Evolutionary conservation across 2,888 invertebrate species (phyloP).

Genomic region (Hypomecis punctinalis): DNA sequence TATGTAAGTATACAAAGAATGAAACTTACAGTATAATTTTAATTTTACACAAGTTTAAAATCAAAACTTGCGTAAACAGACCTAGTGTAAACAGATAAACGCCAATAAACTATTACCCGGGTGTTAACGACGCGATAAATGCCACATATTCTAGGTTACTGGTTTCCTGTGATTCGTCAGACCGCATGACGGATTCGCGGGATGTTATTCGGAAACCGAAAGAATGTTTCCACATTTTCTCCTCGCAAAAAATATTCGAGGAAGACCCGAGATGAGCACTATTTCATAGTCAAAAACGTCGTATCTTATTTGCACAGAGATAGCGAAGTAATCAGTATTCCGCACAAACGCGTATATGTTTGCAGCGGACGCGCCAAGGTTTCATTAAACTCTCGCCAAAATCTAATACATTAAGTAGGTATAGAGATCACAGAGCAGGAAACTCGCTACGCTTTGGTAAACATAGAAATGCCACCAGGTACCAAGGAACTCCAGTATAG

Average conservation of each 20-base stretch:
- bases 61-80: slow-evolving; percentile 49
- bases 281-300: slow-evolving; percentile 7
- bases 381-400: neutral
- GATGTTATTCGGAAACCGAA: slow-evolving; percentile 36
- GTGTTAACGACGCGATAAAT: slow-evolving; percentile 56
- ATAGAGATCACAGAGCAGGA: neutral
- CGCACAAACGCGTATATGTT: neutral
- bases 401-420: neutral
- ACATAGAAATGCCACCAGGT: neutral
- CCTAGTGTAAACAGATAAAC: slow-evolving; percentile 60
- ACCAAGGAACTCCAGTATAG: too few relatives aligned
- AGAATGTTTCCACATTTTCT: neutral
- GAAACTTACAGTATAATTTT: too few relatives aligned
- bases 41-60: slow-evolving; percentile 49
- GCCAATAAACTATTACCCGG: slow-evolving; percentile 62
- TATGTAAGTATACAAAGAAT: too few relatives aligned
- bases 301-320: slow-evolving; percentile 13
- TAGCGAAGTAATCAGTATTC: slow-evolving; percentile 6
- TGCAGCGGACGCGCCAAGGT: slow-evolving; percentile 1
- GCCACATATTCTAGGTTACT: slow-evolving; percentile 23
- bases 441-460: neutral
- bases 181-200: slow-evolving; percentile 12
- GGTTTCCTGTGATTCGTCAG: slow-evolving; percentile 18
- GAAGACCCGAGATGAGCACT: neutral
- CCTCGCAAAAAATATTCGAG: neutral